Base-by-base conservation (phyloP, 2,797 vertebrate species). In the Propithecus deckenii region DNA sequence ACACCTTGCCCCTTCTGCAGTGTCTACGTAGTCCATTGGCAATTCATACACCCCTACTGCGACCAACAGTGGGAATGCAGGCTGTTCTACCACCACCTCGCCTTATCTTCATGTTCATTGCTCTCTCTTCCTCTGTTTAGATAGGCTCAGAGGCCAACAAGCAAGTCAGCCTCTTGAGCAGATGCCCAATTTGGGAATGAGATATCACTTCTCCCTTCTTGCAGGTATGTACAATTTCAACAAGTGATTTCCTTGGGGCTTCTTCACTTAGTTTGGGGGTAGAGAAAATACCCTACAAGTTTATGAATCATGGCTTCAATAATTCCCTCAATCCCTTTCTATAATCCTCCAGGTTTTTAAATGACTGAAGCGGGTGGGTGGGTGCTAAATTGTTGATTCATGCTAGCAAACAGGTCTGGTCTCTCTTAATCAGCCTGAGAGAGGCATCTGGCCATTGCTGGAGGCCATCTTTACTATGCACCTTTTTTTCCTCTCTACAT, bases 41-140 rank as follows among this genome's bases (percentile, higher is more conserved):
- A 57, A 57, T n/a, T 13, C 28, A 10, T 22, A 1, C 10, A 63
- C 10, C 18, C n/a, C 6, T 32, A 3, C 18, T 52, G 43, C 30
- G 91, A 61, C 35, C 28, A 10, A 4, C 1, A 9, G 23, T 20
- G 30, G 59, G 11, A n/a, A 9, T 7, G 1, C 6, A 48, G 46
- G 14, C 46, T 32, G 28, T 17, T 20, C 43, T 28, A n/a, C 13
- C 4, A 55, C 22, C 41, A 32, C 35, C 79, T 55, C 9, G 8
- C 18, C 10, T n/a, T n/a, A 1, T n/a, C 11, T 71, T 46, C 28
- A 22, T 20, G 22, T 17, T 67, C 38, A 10, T 55, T 0, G 1
- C 4, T 61, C 43, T 22, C 20, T 63, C 59, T 59, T 59, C 71
- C 81, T 87, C 20, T n/a, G 48, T n/a, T 86, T 69, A 74, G 46